Conservation (phyloP, 92 coral and sea anemone genomes). For the Plumapathes pennacea region DNA sequence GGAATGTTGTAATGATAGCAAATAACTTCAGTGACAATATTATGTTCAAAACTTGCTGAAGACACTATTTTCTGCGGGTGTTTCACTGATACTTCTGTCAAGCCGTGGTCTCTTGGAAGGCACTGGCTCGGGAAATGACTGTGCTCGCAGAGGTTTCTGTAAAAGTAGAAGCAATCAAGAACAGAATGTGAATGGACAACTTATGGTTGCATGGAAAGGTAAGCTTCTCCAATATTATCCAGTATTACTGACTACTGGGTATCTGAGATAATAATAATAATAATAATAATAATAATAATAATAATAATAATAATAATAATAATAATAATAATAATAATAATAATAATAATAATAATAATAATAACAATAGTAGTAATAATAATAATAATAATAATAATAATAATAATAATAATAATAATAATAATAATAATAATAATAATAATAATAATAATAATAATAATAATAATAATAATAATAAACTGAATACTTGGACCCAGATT, state of each 20-base stretch:
- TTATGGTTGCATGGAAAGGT: too few relatives aligned
- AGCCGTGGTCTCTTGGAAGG: slow-evolving; percentile 89
- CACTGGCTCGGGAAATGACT: slow-evolving; percentile 72
- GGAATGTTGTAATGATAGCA: too few relatives aligned
- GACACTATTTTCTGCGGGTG: slow-evolving; percentile 61
- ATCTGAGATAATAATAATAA: not conserved
- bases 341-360: not conserved
- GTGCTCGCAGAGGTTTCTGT: slow-evolving; percentile 78
- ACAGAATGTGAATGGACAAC: not conserved
- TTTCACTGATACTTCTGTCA: slow-evolving; percentile 74
- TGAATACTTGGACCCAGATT: too few relatives aligned
- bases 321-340: not conserved
- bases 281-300: not conserved
- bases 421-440: not conserved
- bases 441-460: not conserved
- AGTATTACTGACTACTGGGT: too few relatives aligned
- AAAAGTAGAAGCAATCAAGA: not conserved
- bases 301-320: not conserved
- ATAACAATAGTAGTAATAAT: not conserved
- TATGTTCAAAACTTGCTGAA: slow-evolving; percentile 67
- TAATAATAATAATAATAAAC: not conserved
- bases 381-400: not conserved
- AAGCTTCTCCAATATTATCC: too few relatives aligned
- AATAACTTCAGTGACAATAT: not conserved
- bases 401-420: not conserved